Evolutionary conservation across 2,888 invertebrate genomes (phyloP).

Genomic region (Eupithecia tripunctaria): DNA sequence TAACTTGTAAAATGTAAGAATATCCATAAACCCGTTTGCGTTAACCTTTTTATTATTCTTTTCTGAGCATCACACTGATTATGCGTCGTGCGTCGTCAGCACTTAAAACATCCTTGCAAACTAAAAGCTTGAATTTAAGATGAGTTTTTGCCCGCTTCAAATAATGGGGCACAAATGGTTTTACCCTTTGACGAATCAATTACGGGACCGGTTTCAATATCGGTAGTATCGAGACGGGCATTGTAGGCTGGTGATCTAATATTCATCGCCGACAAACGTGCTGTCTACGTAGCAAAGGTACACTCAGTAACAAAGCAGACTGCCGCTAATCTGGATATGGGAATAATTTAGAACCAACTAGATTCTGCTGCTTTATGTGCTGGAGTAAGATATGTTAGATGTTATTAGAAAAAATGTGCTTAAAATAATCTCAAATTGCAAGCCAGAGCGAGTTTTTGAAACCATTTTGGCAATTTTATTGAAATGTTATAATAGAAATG

Average conservation of each 20-base stretch:
- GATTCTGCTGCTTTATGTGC: background rate
- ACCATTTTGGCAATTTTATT: background rate
- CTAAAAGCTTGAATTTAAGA: conserved; percentile 49
- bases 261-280: conserved; percentile 78
- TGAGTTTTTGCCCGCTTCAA: conserved; percentile 40
- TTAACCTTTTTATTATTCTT: background rate
- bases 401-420: background rate
- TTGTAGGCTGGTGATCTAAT: conserved; percentile 76
- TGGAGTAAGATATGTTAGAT: background rate
- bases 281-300: conserved; percentile 71
- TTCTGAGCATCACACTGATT: conserved; percentile 49
- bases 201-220: conserved; percentile 67
- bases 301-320: conserved; percentile 21
- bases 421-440: background rate
- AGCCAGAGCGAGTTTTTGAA: background rate
- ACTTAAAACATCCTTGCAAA: conserved; percentile 53
- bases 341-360: conserved; percentile 3
- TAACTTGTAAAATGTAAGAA: background rate
- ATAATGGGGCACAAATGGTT: conserved; percentile 22
- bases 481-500: no score
- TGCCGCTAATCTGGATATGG: conserved; percentile 3
- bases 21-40: background rate
- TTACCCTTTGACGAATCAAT: conserved; percentile 57
- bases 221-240: conserved; percentile 65
- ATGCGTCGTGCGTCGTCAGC: conserved; percentile 57